phyloP scores from a whole-genome alignment of 2,888 invertebrate genomes.

The Pelosia muscerda region DNA sequence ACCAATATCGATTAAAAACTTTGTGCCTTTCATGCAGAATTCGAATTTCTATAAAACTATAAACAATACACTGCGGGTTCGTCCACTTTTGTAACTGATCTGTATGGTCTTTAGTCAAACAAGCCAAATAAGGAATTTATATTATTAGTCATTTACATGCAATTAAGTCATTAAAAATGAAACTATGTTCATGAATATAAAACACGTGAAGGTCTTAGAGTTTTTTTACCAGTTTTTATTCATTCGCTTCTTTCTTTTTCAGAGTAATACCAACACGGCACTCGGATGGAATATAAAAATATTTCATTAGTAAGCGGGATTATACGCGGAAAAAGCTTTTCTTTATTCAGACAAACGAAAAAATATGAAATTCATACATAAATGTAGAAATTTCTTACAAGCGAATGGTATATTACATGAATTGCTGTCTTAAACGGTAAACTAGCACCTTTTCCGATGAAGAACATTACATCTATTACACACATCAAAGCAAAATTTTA shows the following conservation, averaged over 20 bases:
- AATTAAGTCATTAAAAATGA: not conserved
- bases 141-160: not conserved
- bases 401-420: slow-evolving; percentile 12
- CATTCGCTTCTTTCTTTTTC: not conserved
- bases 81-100: too few relatives aligned
- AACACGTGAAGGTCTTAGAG: not conserved
- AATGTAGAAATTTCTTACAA: slow-evolving; percentile 10
- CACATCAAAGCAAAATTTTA: not conserved
- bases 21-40: too few relatives aligned
- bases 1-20: too few relatives aligned
- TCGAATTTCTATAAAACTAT: too few relatives aligned
- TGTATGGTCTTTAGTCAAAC: not conserved
- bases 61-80: not conserved
- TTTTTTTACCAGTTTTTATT: not conserved
- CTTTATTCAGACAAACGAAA: slow-evolving; percentile 12
- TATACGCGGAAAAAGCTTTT: slow-evolving; percentile 8
- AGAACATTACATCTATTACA: not conserved
- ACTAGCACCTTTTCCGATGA: slow-evolving; percentile 25
- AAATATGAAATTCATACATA: slow-evolving; percentile 4
- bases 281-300: slow-evolving; percentile 12
- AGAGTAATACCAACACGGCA: not conserved
- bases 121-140: not conserved
- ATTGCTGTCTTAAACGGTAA: slow-evolving; percentile 7
- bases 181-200: not conserved
- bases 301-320: slow-evolving; percentile 1